These are phyloP conservation scores for Goniozus legneri DNA, from an alignment of 1,140 invertebrate species.

Conservation along the genomic window DNA sequence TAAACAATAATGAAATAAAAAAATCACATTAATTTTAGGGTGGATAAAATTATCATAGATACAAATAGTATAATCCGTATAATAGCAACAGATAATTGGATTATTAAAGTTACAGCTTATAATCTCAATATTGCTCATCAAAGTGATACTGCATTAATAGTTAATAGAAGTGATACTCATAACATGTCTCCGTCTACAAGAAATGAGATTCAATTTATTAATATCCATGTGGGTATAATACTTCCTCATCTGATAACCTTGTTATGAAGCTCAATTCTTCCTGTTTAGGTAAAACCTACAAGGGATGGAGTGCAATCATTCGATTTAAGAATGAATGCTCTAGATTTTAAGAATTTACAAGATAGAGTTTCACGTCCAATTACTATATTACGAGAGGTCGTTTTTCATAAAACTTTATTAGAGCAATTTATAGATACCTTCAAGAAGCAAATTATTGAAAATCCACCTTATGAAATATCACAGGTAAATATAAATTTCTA, in stretches of 20 bases:
- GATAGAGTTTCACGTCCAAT: constrained; percentile 73
- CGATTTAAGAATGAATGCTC: constrained; percentile 70
- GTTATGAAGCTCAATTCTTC: no score
- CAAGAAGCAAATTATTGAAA: constrained; percentile 69
- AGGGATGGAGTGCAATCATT: constrained; percentile 58
- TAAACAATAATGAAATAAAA: constrained; percentile 1
- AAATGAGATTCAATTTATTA: constrained; percentile 73
- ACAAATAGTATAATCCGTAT: constrained; percentile 67
- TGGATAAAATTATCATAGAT: constrained; percentile 73
- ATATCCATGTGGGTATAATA: constrained; percentile 63
- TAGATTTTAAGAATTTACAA: constrained; percentile 76
- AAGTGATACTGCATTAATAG: constrained; percentile 69
- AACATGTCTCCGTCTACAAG: constrained; percentile 61
- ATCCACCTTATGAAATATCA: constrained; percentile 65
- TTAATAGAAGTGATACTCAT: constrained; percentile 75
- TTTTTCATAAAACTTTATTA: constrained; percentile 73
- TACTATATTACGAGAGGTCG: constrained; percentile 71
- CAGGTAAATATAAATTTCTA: constrained; percentile 54
- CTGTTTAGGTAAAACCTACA: constrained; percentile 60
- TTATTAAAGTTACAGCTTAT: constrained; percentile 81
- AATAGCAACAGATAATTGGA: constrained; percentile 82
- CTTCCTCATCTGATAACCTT: no score
- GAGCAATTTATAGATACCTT: constrained; percentile 84
- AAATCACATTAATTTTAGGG: constrained; percentile 51
- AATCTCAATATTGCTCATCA: constrained; percentile 73